Conservation (phyloP, 1,140 invertebrate species). For the Atopsyche davidsoni region DNA sequence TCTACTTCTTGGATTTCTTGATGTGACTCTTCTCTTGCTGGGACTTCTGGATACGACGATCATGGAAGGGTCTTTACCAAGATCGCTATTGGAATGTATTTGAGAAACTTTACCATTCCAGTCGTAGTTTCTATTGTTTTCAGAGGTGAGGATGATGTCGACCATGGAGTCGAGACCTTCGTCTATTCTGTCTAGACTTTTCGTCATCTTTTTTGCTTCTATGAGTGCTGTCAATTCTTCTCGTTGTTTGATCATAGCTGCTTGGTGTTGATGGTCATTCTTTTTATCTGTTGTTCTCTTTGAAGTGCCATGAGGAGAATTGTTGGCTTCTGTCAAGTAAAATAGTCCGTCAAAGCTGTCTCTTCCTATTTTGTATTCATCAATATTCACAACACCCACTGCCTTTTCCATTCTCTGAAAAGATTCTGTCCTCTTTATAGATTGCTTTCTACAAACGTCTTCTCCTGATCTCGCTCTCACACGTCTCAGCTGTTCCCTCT, state of each 20-base stretch:
- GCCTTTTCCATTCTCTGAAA: conserved; percentile 42
- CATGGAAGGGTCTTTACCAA: conserved; percentile 38
- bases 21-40: conserved; percentile 33
- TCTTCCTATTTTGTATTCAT: conserved; percentile 30
- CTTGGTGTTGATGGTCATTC: conserved; percentile 35
- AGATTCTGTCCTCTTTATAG: conserved; percentile 47
- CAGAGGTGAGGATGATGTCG: conserved; percentile 57
- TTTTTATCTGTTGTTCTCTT: conserved; percentile 35
- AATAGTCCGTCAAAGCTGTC: conserved; percentile 48
- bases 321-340: conserved; percentile 33
- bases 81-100: conserved; percentile 44
- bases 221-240: conserved; percentile 43
- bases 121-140: conserved; percentile 47
- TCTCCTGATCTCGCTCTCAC: conserved; percentile 39
- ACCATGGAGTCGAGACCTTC: conserved; percentile 67
- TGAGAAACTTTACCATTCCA: conserved; percentile 41
- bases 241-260: conserved; percentile 26
- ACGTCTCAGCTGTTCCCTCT: conserved; percentile 33
- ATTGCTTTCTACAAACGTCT: conserved; percentile 35
- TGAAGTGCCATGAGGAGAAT: conserved; percentile 41
- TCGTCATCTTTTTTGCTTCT: conserved; percentile 57
- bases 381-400: conserved; percentile 37
- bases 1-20: conserved; percentile 27
- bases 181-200: conserved; percentile 71
- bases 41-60: conserved; percentile 37